Conservation (phyloP, 2,113 vertebrate genomes). For the Canis aureus region DNA sequence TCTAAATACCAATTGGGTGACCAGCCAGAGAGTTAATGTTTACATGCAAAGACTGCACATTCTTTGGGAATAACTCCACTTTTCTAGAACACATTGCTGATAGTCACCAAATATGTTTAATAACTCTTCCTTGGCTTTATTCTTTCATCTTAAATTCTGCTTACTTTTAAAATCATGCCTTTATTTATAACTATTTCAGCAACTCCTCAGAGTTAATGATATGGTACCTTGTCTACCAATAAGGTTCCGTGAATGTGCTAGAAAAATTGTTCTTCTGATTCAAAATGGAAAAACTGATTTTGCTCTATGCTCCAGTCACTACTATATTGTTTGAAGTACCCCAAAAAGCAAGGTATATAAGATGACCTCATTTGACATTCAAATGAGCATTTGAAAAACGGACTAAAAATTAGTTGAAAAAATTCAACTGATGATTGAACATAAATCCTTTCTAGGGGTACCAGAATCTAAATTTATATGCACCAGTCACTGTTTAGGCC, state of each 20-base stretch:
- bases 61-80: neutral
- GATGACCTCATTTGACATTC: neutral
- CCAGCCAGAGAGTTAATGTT: neutral
- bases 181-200: neutral
- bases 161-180: conserved; percentile 15
- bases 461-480: neutral
- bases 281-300: neutral
- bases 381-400: neutral
- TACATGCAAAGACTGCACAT: neutral
- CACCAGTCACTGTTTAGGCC: neutral
- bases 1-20: neutral
- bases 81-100: neutral
- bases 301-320: neutral
- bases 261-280: conserved; percentile 14
- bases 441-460: neutral
- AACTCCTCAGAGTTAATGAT: neutral
- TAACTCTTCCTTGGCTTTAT: neutral
- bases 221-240: neutral
- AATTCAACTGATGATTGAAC: neutral
- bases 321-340: neutral
- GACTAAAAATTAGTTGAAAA: neutral
- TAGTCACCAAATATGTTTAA: neutral
- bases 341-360: neutral
- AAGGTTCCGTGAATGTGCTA: neutral
- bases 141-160: neutral